These are phyloP conservation scores for Adelges cooleyi DNA, from an alignment of 1,140 invertebrate genomes.

Conservation along the genomic window DNA sequence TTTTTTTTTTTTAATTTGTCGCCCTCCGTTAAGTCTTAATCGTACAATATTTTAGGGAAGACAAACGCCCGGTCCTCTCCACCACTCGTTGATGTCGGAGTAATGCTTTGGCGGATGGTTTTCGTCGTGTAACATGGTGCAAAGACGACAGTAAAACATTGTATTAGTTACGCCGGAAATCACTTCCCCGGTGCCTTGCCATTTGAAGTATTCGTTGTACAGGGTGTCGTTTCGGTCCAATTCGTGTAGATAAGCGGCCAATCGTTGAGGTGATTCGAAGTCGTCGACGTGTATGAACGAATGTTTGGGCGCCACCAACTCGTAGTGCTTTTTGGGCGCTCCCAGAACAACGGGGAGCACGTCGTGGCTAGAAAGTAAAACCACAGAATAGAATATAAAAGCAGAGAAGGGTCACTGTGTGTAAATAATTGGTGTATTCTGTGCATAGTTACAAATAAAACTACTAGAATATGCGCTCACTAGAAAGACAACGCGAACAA, in stretches of 20 bases:
- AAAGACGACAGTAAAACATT: conserved; percentile 86
- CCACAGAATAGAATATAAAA: conserved; percentile 25
- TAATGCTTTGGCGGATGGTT: not conserved
- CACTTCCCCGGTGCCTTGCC: conserved; percentile 79
- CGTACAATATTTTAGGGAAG: no score
- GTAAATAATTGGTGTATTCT: no score
- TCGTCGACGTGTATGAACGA: conserved; percentile 89
- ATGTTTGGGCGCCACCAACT: conserved; percentile 66
- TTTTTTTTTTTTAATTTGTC: no score
- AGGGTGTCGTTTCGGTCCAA: conserved; percentile 71
- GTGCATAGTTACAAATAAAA: no score
- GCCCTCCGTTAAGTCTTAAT: no score
- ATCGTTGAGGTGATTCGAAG: conserved; percentile 66
- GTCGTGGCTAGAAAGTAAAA: conserved; percentile 54
- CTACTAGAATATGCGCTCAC: no score
- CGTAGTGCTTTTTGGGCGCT: conserved; percentile 75
- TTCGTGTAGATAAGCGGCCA: conserved; percentile 68
- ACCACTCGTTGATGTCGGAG: not conserved
- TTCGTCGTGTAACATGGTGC: conserved; percentile 67
- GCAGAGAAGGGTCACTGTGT: no score
- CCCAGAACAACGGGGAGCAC: conserved; percentile 90
- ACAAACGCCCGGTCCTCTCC: not conserved
- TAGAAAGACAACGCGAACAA: no score
- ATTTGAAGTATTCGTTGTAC: conserved; percentile 83
- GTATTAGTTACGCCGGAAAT: conserved; percentile 76